These are phyloP conservation scores for Gortyna flavago DNA, from an alignment of 2,888 invertebrate species.

Conservation along the genomic window DNA sequence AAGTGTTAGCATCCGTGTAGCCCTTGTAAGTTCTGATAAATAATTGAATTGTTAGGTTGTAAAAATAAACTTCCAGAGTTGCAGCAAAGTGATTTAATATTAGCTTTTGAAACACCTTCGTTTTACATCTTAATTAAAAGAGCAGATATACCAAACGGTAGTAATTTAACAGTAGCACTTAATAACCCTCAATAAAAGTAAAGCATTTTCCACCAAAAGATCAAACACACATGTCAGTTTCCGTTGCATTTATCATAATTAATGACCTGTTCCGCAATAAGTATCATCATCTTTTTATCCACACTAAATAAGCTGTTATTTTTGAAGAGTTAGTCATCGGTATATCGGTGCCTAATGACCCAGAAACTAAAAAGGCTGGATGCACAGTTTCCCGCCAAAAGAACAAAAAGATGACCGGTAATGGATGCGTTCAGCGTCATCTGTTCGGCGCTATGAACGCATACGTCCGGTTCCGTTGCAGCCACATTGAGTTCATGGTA, in stretches of 20 bases:
- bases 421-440: slow-evolving; percentile 75
- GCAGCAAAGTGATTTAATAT: background rate
- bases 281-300: slow-evolving; percentile 34
- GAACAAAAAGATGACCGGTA: slow-evolving; percentile 80
- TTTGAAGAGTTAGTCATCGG: slow-evolving; percentile 29
- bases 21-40: slow-evolving; percentile 42
- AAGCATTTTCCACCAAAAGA: slow-evolving; percentile 28
- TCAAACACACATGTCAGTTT: slow-evolving; percentile 44
- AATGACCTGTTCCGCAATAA: slow-evolving; percentile 34
- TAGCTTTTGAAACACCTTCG: slow-evolving; percentile 5
- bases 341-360: slow-evolving; percentile 47
- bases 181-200: slow-evolving; percentile 25
- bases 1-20: slow-evolving; percentile 61
- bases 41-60: slow-evolving; percentile 48
- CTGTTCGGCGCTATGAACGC: slow-evolving; percentile 69
- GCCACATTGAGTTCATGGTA: slow-evolving; percentile 74
- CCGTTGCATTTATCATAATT: slow-evolving; percentile 36
- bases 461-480: slow-evolving; percentile 79
- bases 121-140: slow-evolving; percentile 27
- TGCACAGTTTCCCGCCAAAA: slow-evolving; percentile 70
- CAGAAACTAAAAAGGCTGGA: slow-evolving; percentile 58
- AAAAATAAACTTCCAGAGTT: slow-evolving; percentile 22
- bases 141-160: slow-evolving; percentile 9
- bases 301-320: slow-evolving; percentile 28
- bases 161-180: slow-evolving; percentile 33